Base-by-base conservation (phyloP, 2,797 vertebrate species). In the Salmo trutta region DNA sequence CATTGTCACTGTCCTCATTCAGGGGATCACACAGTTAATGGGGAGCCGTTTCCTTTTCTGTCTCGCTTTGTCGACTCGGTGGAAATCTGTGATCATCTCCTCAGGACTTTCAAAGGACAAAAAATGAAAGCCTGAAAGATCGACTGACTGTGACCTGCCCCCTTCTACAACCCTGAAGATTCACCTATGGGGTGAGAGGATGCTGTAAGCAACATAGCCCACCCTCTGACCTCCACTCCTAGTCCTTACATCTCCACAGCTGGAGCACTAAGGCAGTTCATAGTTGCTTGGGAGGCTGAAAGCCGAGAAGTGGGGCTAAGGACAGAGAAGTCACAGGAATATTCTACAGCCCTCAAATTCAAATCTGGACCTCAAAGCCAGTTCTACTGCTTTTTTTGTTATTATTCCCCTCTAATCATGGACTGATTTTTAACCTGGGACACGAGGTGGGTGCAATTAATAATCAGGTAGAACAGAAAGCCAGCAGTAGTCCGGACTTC, bases 51-150 rank as follows among this genome's bases (percentile, higher is more conserved):
- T 75, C 87, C 84, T 77, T 17, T 56, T 79, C 76, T 80, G 65
- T 84, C 78, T 64, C 78, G 85, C 84, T 90, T 77, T 59, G 75
- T 87, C 75, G 68, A 82, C 78, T 85, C 74, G 81, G 88, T 80
- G 85, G 84, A 88, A 88, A 87, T 79, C 69, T 75, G 70, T 73
- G 69, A 80, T 75, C 29, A 56, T 80, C 90, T 92, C 90, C 93
- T 94, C 93, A 92, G 93, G 92, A 93, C 90, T 91, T 84, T 89
- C 75, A 85, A 86, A 86, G 84, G 88, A 87, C 85, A 75, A 86
- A 75, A 76, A 88, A 90, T 87, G 86, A 91, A 87, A 64, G 81
- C 84, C 85, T 81, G 75, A 70, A 75, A 56, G 56, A 84, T 85
- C 74, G 77, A 80, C 80, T 74, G 75, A 83, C 79, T 81, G 82